Conservation (phyloP, 2,113 vertebrate species). For the Hiodon tergisus region DNA sequence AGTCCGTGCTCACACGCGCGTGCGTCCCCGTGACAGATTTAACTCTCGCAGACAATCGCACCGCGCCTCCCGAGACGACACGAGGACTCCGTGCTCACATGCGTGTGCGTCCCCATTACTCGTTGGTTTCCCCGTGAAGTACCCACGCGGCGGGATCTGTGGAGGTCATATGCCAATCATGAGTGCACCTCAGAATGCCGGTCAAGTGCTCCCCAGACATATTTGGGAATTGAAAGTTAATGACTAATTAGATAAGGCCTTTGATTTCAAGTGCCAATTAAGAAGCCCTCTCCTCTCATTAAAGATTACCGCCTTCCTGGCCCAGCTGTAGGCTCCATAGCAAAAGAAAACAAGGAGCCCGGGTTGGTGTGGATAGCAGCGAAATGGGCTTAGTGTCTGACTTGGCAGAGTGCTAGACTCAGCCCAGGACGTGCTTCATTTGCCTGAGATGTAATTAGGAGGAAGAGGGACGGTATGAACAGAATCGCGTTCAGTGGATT, state of each 20-base stretch:
- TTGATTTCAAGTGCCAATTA: slow-evolving; percentile 62
- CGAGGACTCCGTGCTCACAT: background rate
- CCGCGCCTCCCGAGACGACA: background rate
- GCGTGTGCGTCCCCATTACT: background rate
- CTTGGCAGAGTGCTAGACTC: background rate
- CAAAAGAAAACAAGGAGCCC: slow-evolving; percentile 23
- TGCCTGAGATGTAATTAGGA: slow-evolving; percentile 8
- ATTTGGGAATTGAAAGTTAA: slow-evolving; percentile 8
- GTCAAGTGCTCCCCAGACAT: background rate
- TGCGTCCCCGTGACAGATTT: background rate
- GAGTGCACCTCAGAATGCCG: background rate
- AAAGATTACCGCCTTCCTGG: slow-evolving; percentile 59
- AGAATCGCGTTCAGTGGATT: slow-evolving; percentile 8
- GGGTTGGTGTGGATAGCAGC: slow-evolving; percentile 6
- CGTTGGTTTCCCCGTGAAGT: too few species aligned
- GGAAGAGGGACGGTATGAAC: background rate
- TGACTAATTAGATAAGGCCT: slow-evolving; percentile 8
- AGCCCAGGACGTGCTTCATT: slow-evolving; percentile 9
- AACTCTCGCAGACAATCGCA: too few species aligned
- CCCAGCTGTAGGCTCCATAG: slow-evolving; percentile 56
- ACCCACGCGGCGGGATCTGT: background rate
- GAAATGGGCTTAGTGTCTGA: slow-evolving; percentile 7
- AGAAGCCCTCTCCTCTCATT: slow-evolving; percentile 69
- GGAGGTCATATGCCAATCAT: background rate
- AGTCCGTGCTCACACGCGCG: slow-evolving; percentile 2